These are phyloP conservation scores for Sciurus niger DNA, from an alignment of 2,113 vertebrate species.

Conservation along the genomic window DNA sequence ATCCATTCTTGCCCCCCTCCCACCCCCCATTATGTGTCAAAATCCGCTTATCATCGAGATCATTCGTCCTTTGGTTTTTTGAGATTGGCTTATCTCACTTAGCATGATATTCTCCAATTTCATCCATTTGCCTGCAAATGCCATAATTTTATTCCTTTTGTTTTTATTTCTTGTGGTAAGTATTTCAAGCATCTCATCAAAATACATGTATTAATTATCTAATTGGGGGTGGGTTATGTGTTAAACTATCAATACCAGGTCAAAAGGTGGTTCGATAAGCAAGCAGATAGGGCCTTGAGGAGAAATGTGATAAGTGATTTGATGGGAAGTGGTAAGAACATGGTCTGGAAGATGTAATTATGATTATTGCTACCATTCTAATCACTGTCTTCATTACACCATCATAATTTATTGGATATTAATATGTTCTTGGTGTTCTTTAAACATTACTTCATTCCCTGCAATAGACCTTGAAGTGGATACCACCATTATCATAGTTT, in stretches of 20 bases:
- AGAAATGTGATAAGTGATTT: constrained; percentile 40
- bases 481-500: constrained; percentile 1
- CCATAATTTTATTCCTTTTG: not conserved
- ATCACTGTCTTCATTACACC: not conserved
- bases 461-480: not conserved
- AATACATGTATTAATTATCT: not conserved
- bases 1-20: too few species aligned
- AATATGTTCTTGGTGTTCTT: constrained; percentile 24
- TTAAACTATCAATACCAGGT: constrained; percentile 41
- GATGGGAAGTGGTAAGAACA: not conserved
- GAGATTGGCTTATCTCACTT: too few species aligned
- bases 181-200: constrained; percentile 45
- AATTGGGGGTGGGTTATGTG: not conserved
- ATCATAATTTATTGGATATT: constrained; percentile 39
- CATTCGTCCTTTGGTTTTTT: too few species aligned
- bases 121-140: too few species aligned
- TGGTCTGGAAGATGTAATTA: constrained; percentile 60
- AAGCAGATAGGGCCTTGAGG: constrained; percentile 12
- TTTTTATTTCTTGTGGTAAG: not conserved
- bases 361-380: constrained; percentile 9
- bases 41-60: too few species aligned
- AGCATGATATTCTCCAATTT: too few species aligned
- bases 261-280: not conserved
- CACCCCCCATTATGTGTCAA: too few species aligned
- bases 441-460: constrained; percentile 26